Base-by-base conservation (phyloP, 2,888 invertebrate genomes). In the Oscheius onirici region DNA sequence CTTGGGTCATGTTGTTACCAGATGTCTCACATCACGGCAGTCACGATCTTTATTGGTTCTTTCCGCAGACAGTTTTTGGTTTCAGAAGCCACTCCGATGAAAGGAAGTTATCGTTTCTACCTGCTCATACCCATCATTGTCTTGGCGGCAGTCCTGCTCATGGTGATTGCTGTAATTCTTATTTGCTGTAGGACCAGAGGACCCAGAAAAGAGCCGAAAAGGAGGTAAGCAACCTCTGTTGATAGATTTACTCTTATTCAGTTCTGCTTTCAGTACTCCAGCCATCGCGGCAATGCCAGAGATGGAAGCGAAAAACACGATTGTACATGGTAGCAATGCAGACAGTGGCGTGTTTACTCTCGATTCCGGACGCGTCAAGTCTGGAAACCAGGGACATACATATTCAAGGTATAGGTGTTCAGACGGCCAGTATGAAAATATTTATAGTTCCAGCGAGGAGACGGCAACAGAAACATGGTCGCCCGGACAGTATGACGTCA, bases 311-410 rank as follows among this genome's bases (percentile, higher is more conserved):
- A 83, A 83, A 65, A 81, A 82, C 44, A 71, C 79, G 6, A 70
- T 76, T 17, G 73, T 78, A 11, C 81, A 84, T 55, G 83, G 84
- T 22, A 83, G 82, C 15, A 78, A 81, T 43, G 76, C 83, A 17
- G 84, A 84, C 54, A 80, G 80, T 46, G 83, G 84, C 11, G 83
- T 84, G 11, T 84, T 84, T 71, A 84, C 84, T 10, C 66, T 78
- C n/a, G 78, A 78, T 41, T 76, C 77, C 1, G 66, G 65, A 3
- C 43, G 71, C 60, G 49, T 71, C 46, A 74, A 74, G 40, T 26
- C 46, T 26, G 68, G 52, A 41, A 28, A 41, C 11, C 20, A 22
- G 24, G 51, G 61, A 17, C 70, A 75, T 28, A 74, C 74, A n/a
- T 78, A 70, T 65, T 74, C 75, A 15, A 75, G 74, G 77, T 77